Base-by-base conservation (phyloP, 2,888 invertebrate genomes). In the Orthonychiurus folsomi region DNA sequence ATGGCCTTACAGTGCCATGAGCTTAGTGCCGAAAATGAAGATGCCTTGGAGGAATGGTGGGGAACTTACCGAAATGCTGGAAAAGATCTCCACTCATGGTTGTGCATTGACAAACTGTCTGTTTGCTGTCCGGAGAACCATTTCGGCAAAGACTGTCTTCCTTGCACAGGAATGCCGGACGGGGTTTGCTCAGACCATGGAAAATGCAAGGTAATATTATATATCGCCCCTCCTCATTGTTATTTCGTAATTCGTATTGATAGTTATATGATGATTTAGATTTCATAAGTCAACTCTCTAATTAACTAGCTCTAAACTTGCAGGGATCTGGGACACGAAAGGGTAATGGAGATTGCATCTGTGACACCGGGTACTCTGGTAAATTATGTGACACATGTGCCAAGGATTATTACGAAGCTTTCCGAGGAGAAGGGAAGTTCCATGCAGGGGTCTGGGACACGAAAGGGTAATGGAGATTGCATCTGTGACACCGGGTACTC, bases 381-480 rank as follows among this genome's bases (percentile, higher is more conserved):
- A 82, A 84, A 0, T 77, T 80, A 26, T 97, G 97, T 78, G 82
- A 86, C 60, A 78, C 81, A n/a, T 97, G 97, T 77, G 81, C 82
- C 18, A 75, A 78, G n/a, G 85, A 84, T 1, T 86, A 85, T 75
- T 92, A 86, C 76, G 80, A 84, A 73, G 81, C 88, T 0, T 89
- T 87, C 73, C 83, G 81, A 70, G 89, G 90, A 78, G 84, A 84
- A 1, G 81, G 79, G 0, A 89, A 88, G 75, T 76, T 89, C 50
- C n/a, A n/a, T n/a, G n/a, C 67, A 82, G 81, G 96, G 96, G 0
- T 85, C 86, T 66, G 96, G 96, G 0, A 94, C 93, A 0, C 81
- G 95, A 53, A 90, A 90, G 77, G 97, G 97, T 0, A 92, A 87
- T 75, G 97, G 96, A 0, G 85, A 86, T 66, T 97, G 97, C 75